Conservation (phyloP, 2,888 invertebrate genomes). For the Papilio demoleus region DNA sequence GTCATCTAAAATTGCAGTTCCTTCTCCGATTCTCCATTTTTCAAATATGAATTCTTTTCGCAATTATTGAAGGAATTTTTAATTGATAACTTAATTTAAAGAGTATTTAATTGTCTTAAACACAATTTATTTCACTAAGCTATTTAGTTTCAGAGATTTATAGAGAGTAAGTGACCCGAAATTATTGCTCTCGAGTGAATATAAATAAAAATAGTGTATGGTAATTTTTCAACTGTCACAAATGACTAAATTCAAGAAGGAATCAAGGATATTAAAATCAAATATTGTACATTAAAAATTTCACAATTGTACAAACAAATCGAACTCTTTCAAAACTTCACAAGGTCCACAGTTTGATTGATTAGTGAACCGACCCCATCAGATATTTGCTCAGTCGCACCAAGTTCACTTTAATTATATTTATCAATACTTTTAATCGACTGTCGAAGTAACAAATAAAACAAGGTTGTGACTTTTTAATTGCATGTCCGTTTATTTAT, state of each 20-base stretch:
- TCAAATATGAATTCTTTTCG: too few relatives aligned
- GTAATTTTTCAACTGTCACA: too few relatives aligned
- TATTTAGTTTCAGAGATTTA: too few relatives aligned
- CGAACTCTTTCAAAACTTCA: slow-evolving; percentile 49
- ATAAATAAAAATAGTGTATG: too few relatives aligned
- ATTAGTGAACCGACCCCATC: slow-evolving; percentile 68
- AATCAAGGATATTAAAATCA: slow-evolving; percentile 44
- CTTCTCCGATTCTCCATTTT: too few relatives aligned
- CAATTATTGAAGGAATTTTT: too few relatives aligned
- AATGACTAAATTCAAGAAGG: neutral
- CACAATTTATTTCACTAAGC: too few relatives aligned
- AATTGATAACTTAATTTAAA: too few relatives aligned
- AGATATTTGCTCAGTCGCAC: slow-evolving; percentile 65
- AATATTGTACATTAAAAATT: slow-evolving; percentile 43
- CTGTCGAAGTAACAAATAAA: slow-evolving; percentile 43
- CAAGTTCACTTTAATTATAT: slow-evolving; percentile 69
- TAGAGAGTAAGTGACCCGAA: too few relatives aligned
- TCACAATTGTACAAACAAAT: slow-evolving; percentile 32
- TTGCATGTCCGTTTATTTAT: slow-evolving; percentile 33
- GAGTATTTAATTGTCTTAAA: too few relatives aligned
- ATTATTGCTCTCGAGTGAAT: too few relatives aligned
- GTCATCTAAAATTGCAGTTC: too few relatives aligned
- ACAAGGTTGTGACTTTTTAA: slow-evolving; percentile 40
- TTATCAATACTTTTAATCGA: slow-evolving; percentile 55
- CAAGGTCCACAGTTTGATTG: slow-evolving; percentile 68